Percentiles rank a stretch among this genome's conserved stretches.
Conservation (phyloP, 2,797 vertebrate species). For the Ciconia nigra region DNA sequence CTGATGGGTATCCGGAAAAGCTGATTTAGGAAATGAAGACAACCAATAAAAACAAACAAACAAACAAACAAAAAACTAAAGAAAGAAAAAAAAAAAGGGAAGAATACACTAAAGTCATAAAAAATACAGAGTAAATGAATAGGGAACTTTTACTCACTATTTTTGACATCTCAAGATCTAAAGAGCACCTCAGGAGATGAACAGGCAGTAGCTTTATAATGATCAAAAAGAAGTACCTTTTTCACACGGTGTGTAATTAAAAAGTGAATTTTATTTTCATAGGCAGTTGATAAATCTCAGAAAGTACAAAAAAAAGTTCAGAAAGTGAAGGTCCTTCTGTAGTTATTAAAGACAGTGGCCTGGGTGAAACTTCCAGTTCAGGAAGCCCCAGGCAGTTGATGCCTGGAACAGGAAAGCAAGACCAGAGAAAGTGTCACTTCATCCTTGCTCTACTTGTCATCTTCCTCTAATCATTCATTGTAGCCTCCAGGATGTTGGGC, state of each 20-base stretch:
- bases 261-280: not conserved
- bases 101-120: not conserved
- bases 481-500: not conserved
- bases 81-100: too few species aligned
- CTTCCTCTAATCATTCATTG: not conserved
- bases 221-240: not conserved
- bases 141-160: not conserved
- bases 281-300: not conserved
- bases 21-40: not conserved
- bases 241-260: not conserved
- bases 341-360: not conserved
- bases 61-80: not conserved
- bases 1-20: not conserved
- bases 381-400: not conserved
- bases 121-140: not conserved
- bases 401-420: not conserved
- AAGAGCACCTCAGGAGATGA: not conserved
- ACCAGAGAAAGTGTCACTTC: not conserved
- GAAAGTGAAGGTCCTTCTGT: not conserved
- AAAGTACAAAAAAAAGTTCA: not conserved
- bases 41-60: not conserved
- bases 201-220: not conserved
- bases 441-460: not conserved
- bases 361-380: not conserved
- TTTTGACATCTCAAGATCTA: not conserved